A percentile compares a stretch with the other conserved stretches of the same genome.
Evolutionary conservation across 2,888 invertebrate genomes (phyloP).

Genomic region (Myopa tessellatipennis): DNA sequence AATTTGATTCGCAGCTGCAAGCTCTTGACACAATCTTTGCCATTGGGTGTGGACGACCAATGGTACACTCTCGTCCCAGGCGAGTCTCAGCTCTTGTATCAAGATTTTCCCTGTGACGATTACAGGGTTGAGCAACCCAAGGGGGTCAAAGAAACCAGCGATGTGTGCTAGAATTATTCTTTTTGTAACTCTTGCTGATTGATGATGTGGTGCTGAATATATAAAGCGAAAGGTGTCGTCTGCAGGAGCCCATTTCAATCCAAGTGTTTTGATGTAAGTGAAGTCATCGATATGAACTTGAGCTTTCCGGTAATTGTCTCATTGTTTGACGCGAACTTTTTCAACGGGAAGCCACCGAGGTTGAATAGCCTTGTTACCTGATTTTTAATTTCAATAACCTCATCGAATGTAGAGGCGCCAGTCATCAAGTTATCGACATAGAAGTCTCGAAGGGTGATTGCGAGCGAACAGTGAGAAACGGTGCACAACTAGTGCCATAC

Average conservation of each 20-base stretch:
- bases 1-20: background rate
- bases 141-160: constrained; percentile 33
- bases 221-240: constrained; percentile 26
- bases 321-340: constrained; percentile 34
- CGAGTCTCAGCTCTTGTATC: background rate
- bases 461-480: no score
- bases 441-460: background rate
- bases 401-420: background rate
- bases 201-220: background rate
- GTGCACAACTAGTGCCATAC: no score
- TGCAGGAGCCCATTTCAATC: constrained; percentile 31
- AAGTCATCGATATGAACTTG: constrained; percentile 23
- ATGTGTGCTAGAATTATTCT: constrained; percentile 27
- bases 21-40: constrained; percentile 5
- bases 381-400: no score
- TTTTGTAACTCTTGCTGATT: constrained; percentile 15
- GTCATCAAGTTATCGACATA: background rate
- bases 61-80: constrained; percentile 20
- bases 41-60: background rate
- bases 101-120: constrained; percentile 13
- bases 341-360: constrained; percentile 30
- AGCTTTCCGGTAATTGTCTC: constrained; percentile 27
- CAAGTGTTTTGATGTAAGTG: constrained; percentile 34
- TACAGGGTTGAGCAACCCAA: constrained; percentile 37
- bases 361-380: constrained; percentile 30